phyloP scores from a whole-genome alignment of 2,113 vertebrate species.

The Dunckerocampus dactyliophorus region DNA sequence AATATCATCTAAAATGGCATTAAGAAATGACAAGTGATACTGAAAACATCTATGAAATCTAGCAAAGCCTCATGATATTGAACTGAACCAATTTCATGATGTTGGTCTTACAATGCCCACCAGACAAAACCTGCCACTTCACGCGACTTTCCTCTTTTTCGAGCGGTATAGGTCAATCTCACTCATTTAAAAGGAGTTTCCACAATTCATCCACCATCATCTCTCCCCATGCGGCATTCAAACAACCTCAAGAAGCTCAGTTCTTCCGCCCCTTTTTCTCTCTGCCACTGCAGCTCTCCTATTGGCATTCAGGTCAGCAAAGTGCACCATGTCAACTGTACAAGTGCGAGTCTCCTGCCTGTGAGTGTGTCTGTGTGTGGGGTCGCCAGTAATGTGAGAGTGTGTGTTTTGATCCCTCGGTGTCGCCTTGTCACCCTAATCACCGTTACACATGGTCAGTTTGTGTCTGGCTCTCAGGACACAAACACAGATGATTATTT shows the following conservation, averaged over 20 bases:
- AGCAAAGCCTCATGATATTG: too few relatives aligned
- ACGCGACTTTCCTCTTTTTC: neutral
- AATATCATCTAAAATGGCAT: too few relatives aligned
- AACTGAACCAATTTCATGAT: neutral
- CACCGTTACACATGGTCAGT: constrained; percentile 22
- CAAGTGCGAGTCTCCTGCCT: constrained; percentile 8
- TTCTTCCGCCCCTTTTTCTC: constrained; percentile 7
- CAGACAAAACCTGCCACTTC: neutral
- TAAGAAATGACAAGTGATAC: too few relatives aligned
- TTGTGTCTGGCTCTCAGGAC: neutral
- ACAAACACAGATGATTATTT: constrained; percentile 14
- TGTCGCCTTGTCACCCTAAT: constrained; percentile 40
- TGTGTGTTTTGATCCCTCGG: constrained; percentile 46
- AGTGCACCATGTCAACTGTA: constrained; percentile 22
- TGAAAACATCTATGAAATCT: too few relatives aligned
- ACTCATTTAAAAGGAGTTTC: neutral
- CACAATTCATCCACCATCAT: neutral
- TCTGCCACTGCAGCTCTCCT: neutral
- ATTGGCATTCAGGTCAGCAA: constrained; percentile 17
- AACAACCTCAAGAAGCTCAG: neutral
- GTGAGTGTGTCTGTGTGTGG: constrained; percentile 15
- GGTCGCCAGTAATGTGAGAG: constrained; percentile 45
- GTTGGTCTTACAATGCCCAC: neutral
- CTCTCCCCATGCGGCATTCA: constrained; percentile 5
- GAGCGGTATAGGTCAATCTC: neutral